Conservation (phyloP, 2,888 invertebrate genomes). For the Dastarcus helophoroides region DNA sequence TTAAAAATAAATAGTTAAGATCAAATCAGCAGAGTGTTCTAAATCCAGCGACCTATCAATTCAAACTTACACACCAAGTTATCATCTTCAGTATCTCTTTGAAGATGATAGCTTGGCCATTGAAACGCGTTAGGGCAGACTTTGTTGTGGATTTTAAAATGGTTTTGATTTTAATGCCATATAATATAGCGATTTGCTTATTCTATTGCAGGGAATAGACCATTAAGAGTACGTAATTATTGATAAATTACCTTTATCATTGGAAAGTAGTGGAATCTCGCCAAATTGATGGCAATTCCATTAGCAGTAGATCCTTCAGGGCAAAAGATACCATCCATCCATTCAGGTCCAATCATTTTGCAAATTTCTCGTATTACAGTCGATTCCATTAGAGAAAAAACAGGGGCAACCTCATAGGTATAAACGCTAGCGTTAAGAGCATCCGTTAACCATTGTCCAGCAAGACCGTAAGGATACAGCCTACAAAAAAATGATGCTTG, state of each 20-base stretch:
- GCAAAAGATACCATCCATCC: constrained; percentile 43
- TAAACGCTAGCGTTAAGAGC: constrained; percentile 42
- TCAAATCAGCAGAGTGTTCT: too few species aligned
- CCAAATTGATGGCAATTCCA: constrained; percentile 43
- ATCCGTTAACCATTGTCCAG: constrained; percentile 42
- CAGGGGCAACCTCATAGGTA: constrained; percentile 47
- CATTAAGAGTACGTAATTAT: too few species aligned
- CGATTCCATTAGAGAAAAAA: constrained; percentile 43
- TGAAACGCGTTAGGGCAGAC: too few species aligned
- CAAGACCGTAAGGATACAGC: constrained; percentile 42
- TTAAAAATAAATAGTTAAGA: too few species aligned
- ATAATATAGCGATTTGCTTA: too few species aligned
- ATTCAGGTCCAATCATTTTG: constrained; percentile 36
- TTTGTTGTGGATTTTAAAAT: too few species aligned
- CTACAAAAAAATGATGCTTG: constrained; percentile 22
- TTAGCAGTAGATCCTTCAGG: constrained; percentile 49
- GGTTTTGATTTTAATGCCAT: too few species aligned
- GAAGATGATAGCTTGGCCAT: too few species aligned
- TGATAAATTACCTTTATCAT: constrained; percentile 39
- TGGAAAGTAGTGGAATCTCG: constrained; percentile 39
- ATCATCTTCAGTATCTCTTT: too few species aligned
- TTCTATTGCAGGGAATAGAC: too few species aligned
- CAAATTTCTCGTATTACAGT: constrained; percentile 38
- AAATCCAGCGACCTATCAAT: too few species aligned
- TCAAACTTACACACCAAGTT: too few species aligned